These are phyloP conservation scores for Anorthoa munda DNA, from an alignment of 2,888 invertebrate genomes.

Conservation along the genomic window DNA sequence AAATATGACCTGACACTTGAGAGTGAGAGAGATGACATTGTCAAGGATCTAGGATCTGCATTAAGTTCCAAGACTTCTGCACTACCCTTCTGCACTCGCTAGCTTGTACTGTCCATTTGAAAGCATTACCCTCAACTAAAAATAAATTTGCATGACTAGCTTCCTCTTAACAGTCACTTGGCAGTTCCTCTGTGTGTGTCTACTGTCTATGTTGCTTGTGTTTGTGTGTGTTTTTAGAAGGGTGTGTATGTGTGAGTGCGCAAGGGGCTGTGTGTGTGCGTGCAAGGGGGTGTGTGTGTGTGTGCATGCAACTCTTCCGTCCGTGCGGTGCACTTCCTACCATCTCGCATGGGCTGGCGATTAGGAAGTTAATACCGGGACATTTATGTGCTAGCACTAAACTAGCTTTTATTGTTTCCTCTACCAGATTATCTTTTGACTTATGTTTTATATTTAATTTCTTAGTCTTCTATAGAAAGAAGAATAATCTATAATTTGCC, in stretches of 20 bases:
- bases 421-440: constrained; percentile 16
- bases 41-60: not conserved
- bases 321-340: constrained; percentile 61
- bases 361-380: constrained; percentile 53
- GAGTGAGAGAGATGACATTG: not conserved
- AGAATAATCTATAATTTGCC: not conserved
- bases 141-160: constrained; percentile 24
- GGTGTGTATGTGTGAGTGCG: constrained; percentile 9
- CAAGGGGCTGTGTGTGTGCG: not conserved
- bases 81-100: not conserved
- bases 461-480: too few species aligned
- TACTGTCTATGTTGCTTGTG: not conserved
- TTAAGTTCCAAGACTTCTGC: not conserved
- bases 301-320: constrained; percentile 44
- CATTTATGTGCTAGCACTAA: constrained; percentile 24
- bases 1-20: not conserved
- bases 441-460: constrained; percentile 12
- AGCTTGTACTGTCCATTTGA: not conserved
- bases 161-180: constrained; percentile 53
- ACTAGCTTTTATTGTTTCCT: constrained; percentile 54
- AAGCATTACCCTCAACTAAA: not conserved
- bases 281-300: constrained; percentile 7
- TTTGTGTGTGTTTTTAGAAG: constrained; percentile 17
- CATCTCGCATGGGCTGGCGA: constrained; percentile 37
- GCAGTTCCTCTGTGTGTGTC: constrained; percentile 5